These are phyloP conservation scores for Sisyra terminalis DNA, from an alignment of 2,888 invertebrate genomes.

Conservation along the genomic window DNA sequence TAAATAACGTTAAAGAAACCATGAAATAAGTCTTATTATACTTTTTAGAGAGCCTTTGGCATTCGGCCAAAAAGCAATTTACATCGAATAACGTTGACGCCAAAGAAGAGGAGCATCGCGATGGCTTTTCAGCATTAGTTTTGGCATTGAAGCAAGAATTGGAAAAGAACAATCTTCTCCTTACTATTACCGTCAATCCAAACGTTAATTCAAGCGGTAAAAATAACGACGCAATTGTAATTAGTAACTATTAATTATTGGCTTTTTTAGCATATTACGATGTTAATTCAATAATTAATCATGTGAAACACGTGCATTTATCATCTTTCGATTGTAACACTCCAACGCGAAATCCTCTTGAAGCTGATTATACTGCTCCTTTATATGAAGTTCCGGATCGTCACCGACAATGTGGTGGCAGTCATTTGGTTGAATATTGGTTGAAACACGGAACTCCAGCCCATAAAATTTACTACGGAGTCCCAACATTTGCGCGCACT, in stretches of 20 bases:
- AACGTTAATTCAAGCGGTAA: constrained; percentile 60
- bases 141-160: constrained; percentile 59
- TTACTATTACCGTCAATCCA: constrained; percentile 54
- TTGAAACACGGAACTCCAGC: constrained; percentile 43
- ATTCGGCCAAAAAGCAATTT: constrained; percentile 51
- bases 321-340: constrained; percentile 66
- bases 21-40: too few relatives aligned
- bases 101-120: constrained; percentile 63
- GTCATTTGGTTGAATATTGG: constrained; percentile 50
- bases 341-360: constrained; percentile 56
- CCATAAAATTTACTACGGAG: constrained; percentile 50
- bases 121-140: constrained; percentile 60
- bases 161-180: constrained; percentile 45
- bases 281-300: constrained; percentile 50
- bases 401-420: constrained; percentile 47
- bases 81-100: constrained; percentile 58
- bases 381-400: constrained; percentile 57
- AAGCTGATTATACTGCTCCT: constrained; percentile 62
- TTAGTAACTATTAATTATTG: not conserved
- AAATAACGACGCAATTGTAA: constrained; percentile 11
- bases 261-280: constrained; percentile 54
- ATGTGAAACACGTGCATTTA: constrained; percentile 64
- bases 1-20: too few relatives aligned
- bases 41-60: constrained; percentile 52
- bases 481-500: constrained; percentile 55